Conservation (phyloP, 2,113 vertebrate genomes). For the Uropsilus gracilis region DNA sequence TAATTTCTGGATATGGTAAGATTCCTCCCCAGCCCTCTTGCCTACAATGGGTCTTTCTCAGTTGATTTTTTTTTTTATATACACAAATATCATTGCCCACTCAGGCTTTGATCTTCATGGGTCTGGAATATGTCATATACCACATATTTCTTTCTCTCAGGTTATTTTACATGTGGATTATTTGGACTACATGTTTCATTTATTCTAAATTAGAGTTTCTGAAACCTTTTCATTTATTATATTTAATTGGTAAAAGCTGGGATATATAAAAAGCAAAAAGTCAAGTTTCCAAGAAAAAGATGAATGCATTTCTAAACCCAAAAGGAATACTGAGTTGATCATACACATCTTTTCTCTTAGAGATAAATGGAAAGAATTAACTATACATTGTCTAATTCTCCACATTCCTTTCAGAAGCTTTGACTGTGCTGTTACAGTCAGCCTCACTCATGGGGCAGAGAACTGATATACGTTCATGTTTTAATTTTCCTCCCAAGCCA, state of each 20-base stretch:
- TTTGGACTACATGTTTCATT: background rate
- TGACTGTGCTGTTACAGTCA: background rate
- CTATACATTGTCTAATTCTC: background rate
- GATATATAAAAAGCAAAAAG: conserved; percentile 13
- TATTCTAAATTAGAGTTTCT: conserved; percentile 3
- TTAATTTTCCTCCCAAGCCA: conserved; percentile 35
- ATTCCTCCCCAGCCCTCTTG: background rate
- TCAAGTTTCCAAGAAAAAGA: background rate
- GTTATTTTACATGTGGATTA: background rate
- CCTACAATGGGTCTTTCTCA: conserved; percentile 48
- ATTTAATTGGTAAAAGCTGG: background rate
- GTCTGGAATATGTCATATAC: background rate
- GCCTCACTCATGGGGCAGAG: background rate
- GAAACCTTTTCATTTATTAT: background rate
- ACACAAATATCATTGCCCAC: conserved; percentile 14
- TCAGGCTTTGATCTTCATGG: background rate
- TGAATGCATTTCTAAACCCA: background rate
- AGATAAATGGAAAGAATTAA: background rate
- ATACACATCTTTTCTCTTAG: background rate
- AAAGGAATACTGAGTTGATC: background rate
- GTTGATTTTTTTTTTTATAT: conserved; percentile 40
- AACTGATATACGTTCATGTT: background rate
- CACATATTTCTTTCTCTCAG: background rate
- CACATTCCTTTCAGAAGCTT: background rate
- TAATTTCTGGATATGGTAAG: conserved; percentile 67